Conservation (phyloP, 1,140 invertebrate species). For the Lepidurus couesii region DNA sequence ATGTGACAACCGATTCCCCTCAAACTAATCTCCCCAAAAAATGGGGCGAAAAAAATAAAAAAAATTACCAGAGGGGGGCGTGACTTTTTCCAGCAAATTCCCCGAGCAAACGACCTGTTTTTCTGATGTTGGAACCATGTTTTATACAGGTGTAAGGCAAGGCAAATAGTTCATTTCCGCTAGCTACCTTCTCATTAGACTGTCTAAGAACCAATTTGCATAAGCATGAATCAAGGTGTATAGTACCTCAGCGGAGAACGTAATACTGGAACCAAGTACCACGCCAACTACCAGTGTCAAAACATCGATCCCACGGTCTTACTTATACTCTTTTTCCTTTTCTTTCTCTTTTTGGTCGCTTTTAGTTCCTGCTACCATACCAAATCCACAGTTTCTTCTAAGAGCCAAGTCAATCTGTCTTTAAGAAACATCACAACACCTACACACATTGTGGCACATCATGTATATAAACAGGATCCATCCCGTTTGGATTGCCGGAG, state of each 20-base stretch:
- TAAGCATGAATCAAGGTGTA: slow-evolving; percentile 16
- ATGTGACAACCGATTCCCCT: background rate
- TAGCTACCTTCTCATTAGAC: slow-evolving; percentile 19
- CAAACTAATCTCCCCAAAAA: background rate
- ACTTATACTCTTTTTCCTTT: background rate
- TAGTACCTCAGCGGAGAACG: background rate
- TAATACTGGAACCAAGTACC: background rate
- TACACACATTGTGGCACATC: too few relatives aligned
- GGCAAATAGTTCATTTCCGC: slow-evolving; percentile 19
- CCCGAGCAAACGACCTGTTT: background rate
- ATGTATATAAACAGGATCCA: too few relatives aligned
- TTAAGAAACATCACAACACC: too few relatives aligned
- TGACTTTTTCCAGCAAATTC: background rate
- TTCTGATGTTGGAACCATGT: background rate
- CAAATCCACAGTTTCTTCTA: background rate
- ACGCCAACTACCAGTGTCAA: slow-evolving; percentile 18
- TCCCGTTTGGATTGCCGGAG: too few relatives aligned
- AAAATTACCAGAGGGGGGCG: background rate
- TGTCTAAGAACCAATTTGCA: slow-evolving; percentile 14
- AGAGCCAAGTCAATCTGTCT: background rate
- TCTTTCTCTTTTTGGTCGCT: background rate
- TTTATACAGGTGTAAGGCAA: background rate
- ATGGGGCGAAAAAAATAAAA: background rate
- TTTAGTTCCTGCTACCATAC: background rate
- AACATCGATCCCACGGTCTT: slow-evolving; percentile 11